Base-by-base conservation (phyloP, 2,797 vertebrate species). In the Sebastes kiyomatsui region DNA sequence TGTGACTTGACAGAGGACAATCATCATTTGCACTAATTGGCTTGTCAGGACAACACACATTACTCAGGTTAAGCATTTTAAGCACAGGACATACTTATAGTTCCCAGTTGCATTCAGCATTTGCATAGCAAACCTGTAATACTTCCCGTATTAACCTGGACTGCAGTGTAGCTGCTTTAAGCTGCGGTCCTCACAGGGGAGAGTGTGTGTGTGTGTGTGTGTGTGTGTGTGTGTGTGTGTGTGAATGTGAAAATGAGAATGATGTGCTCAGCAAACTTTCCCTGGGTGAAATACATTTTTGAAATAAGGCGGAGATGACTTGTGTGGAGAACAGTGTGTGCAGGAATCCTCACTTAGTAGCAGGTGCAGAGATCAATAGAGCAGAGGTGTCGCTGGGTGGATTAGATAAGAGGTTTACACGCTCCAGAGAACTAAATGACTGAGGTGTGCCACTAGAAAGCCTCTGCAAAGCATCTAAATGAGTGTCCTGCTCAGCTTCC, bases 381-480 rank as follows among this genome's bases (percentile, higher is more conserved):
- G 73, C 77, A 61, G 70, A 79, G 68, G 75, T 70, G 75, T 77
- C 56, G n/a, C 80, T 84, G 86, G 33, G 33, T 35, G 75, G 23
- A 3, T 84, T 71, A 83, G 86, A 92, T 86, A 85, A 88, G 84
- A 86, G 52, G 7, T 82, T 52, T 25, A 25, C 35, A 18, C 0
- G 14, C 30, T 66, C 46, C 72, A 60, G 1, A 61, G 71, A 25
- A 49, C 71, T 72, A 10, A 70, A 72, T 8, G 1, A 16, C 55
- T 13, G 65, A 62, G 42, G 22, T 1, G 4, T 1, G 27, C 14
- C 49, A 23, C 30, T 6, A 3, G 22, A 18, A 64, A 49, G 46
- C 28, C 30, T 27, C 62, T 54, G 59, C 38, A 4, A 1, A 25
- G 33, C 10, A 18, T 77, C 69, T 55, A 25, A 88, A 85, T 22